phyloP scores from a whole-genome alignment of 2,888 invertebrate species.

The Lysandra bellargus region DNA sequence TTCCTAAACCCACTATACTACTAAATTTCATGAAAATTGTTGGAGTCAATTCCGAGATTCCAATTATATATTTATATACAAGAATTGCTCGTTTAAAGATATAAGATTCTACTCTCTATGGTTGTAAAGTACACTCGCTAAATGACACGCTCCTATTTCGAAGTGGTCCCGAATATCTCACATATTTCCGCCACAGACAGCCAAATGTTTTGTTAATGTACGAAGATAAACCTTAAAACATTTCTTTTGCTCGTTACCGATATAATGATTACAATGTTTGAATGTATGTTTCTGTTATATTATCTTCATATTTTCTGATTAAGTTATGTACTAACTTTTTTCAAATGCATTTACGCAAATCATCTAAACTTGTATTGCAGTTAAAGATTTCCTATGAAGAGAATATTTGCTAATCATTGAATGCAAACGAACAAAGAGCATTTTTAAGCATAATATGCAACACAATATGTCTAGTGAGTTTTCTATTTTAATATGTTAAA shows the following conservation, averaged over 20 bases:
- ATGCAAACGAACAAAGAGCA: not conserved
- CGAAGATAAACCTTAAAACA: not conserved
- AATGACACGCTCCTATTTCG: conserved; percentile 6
- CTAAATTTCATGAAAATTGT: too few species aligned
- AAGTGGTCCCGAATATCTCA: conserved; percentile 1
- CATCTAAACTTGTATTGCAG: not conserved
- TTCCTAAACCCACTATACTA: too few species aligned
- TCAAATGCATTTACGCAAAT: not conserved
- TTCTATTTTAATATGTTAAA: conserved; percentile 23
- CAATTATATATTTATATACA: too few species aligned
- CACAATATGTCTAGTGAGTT: not conserved
- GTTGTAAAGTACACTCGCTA: not conserved
- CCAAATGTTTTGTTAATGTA: not conserved
- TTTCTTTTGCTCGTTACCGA: not conserved
- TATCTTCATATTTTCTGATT: not conserved
- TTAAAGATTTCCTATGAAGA: too few species aligned
- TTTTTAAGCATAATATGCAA: not conserved
- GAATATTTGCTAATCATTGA: not conserved
- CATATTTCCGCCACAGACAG: not conserved
- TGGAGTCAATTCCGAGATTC: too few species aligned
- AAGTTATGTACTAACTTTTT: not conserved
- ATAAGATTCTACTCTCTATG: not conserved
- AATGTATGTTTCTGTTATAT: not conserved
- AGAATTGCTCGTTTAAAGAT: too few species aligned
- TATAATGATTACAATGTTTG: not conserved